Base-by-base conservation (phyloP, 1,140 invertebrate species). In the Eueides isabella region DNA sequence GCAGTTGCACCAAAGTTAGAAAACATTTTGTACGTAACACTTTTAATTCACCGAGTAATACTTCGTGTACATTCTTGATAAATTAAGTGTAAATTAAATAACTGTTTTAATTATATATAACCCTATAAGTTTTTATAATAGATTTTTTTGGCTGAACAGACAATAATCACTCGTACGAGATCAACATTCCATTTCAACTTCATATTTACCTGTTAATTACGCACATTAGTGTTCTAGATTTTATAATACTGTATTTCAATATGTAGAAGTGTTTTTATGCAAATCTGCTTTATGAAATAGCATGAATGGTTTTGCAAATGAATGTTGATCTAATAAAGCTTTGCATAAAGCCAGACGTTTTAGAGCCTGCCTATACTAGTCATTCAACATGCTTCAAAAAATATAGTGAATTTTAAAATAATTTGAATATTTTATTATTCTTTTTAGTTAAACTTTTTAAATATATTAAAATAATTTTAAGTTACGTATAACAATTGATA, bases 71-170 rank as follows among this genome's bases (percentile, higher is more conserved):
- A 82, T 74, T 89, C 84, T 78, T 91, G 84, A 88, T 88, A 76
- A 78, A 55, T 55, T 38, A 68, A 67, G 44, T 74, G 67, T 78
- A 74, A 67, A 65, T 69, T 48, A 64, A 61, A 64, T 41, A 26
- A 19, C 26, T 23, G 29, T 64, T 65, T 70, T 68, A 67, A 68
- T 33, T 69, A 16, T 23, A 48, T n/a, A 66, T 7, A 61, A 66
- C 3, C 65, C 63, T 72, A 73, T 68, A 63, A 64, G 71, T 81
- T 81, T 69, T 73, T 79, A 68, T 74, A 67, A 67, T 75, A 71
- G 70, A 79, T 69, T 33, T 75, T 75, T 83, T 75, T 64, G 75
- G 81, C 82, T 87, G 83, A 80, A 78, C 80, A 82, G 88, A 90
- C 86, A 90, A 87, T 88, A 87, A 88, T 70, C 71, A 41, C 63